Base-by-base conservation (phyloP, 2,888 invertebrate genomes). In the Fragum sueziense region DNA sequence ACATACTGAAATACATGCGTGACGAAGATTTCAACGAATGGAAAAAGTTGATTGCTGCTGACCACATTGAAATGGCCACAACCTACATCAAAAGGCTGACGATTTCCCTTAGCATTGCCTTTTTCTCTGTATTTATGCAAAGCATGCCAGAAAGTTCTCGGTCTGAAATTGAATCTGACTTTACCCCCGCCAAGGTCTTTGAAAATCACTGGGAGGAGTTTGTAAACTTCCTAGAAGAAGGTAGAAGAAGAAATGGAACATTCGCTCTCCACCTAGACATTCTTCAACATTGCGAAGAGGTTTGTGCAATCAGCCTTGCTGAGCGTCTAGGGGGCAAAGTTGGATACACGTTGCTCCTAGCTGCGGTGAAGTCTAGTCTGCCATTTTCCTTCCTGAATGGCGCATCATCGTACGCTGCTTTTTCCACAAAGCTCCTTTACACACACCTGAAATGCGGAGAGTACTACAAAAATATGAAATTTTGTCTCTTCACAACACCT, bases 261-360 rank as follows among this genome's bases (percentile, higher is more conserved):
- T 82, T 82, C 74, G 70, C 79, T 6, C 57, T 79, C 1, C 82
- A 82, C 31, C 22, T 57, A 3, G 79, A 82, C 52, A 79, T 79
- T 70, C 70, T 82, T 78, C 33, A 47, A 20, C 86, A 84, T 22
- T 84, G 82, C 67, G 84, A 86, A 61, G 74, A 84, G n/a, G 68
- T 86, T 6, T 65, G 70, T 20, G 75, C 80, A 3, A 74, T 86
- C 14, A 20, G 73, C 9, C 41, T 82, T 17, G 71, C 84, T 25
- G 86, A 84, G 52, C 57, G 80, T 27, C 47, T 86, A 17, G 84
- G 82, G 20, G 84, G 80, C 14, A 6, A 20, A 34, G 14, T 7
- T 51, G 84, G 84, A 2, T 84, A 86, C 59, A 29, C 47, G 2
- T 72, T 86, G 14, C 65, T 86, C 17, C 67, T 84, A 1, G 62